Conservation (phyloP, 2,888 invertebrate species). For the Cerastis rubricosa region DNA sequence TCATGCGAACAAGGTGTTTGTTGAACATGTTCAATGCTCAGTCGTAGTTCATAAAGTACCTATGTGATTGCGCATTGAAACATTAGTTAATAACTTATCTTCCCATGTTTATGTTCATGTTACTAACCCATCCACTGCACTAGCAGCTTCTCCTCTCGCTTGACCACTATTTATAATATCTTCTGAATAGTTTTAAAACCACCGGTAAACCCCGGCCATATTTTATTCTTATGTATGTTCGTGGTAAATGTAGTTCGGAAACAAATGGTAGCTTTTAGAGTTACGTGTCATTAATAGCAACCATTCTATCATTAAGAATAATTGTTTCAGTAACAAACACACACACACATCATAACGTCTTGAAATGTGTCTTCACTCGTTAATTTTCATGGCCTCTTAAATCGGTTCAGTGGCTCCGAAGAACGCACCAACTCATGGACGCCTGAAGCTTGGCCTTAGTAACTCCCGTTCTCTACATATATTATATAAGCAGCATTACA, state of each 20-base stretch:
- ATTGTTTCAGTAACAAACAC: constrained; percentile 12
- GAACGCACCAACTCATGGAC: neutral
- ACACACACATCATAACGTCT: constrained; percentile 12
- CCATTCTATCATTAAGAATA: neutral
- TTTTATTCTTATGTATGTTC: neutral
- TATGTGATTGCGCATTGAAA: neutral
- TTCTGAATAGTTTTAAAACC: neutral
- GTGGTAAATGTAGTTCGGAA: neutral
- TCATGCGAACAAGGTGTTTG: constrained; percentile 19
- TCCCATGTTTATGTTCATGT: neutral
- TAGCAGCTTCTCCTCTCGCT: neutral
- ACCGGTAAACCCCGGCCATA: too few relatives aligned
- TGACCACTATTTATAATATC: neutral
- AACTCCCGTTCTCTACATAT: neutral
- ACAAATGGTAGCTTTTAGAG: constrained; percentile 6
- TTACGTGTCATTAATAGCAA: neutral
- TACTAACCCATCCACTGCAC: too few relatives aligned
- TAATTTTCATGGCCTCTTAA: constrained; percentile 23
- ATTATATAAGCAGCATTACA: neutral
- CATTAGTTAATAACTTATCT: neutral
- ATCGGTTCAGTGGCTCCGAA: constrained; percentile 22
- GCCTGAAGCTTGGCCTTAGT: constrained; percentile 1
- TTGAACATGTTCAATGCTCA: neutral
- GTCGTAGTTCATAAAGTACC: neutral
- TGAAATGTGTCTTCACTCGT: constrained; percentile 24